Evolutionary conservation across 1,140 invertebrate genomes (phyloP).

Genomic region (Zophobas morio): DNA sequence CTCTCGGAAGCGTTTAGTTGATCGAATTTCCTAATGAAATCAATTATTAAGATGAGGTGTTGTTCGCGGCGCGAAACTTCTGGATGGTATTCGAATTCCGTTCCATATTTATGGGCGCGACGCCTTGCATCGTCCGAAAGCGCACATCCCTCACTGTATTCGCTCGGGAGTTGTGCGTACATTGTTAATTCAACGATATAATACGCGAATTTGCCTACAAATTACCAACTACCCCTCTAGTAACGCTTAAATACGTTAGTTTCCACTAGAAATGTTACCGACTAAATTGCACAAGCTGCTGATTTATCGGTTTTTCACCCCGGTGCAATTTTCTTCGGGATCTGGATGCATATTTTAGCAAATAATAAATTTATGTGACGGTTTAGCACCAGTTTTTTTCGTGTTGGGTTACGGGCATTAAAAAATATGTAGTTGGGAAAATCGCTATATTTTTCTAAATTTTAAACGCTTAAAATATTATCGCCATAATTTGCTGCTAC

Average conservation of each 20-base stretch:
- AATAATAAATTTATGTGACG: constrained; percentile 24
- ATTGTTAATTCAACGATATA: constrained; percentile 46
- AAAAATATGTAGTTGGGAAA: too few relatives aligned
- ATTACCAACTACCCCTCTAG: constrained; percentile 41
- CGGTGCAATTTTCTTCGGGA: constrained; percentile 26
- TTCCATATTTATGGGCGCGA: constrained; percentile 41
- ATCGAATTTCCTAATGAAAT: constrained; percentile 46
- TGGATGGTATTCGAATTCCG: constrained; percentile 38
- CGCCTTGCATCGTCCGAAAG: constrained; percentile 29
- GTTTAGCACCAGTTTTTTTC: too few relatives aligned
- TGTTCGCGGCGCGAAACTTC: constrained; percentile 41
- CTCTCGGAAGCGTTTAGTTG: constrained; percentile 34
- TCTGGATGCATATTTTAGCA: constrained; percentile 28
- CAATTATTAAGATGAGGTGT: constrained; percentile 42
- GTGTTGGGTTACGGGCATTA: too few relatives aligned
- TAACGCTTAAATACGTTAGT: constrained; percentile 27
- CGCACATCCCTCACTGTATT: constrained; percentile 29
- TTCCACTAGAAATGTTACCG: constrained; percentile 30
- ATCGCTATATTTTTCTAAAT: too few relatives aligned
- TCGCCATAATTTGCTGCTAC: too few relatives aligned
- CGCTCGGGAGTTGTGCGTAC: constrained; percentile 31
- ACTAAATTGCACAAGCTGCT: constrained; percentile 28
- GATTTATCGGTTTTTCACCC: constrained; percentile 26
- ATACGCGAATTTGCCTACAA: constrained; percentile 47
- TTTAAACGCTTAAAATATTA: too few relatives aligned